Percentiles rank a stretch among this genome's conserved stretches.
These are phyloP conservation scores for Acanthurus tractus DNA, from an alignment of 2,797 vertebrate species.

Conservation along the genomic window DNA sequence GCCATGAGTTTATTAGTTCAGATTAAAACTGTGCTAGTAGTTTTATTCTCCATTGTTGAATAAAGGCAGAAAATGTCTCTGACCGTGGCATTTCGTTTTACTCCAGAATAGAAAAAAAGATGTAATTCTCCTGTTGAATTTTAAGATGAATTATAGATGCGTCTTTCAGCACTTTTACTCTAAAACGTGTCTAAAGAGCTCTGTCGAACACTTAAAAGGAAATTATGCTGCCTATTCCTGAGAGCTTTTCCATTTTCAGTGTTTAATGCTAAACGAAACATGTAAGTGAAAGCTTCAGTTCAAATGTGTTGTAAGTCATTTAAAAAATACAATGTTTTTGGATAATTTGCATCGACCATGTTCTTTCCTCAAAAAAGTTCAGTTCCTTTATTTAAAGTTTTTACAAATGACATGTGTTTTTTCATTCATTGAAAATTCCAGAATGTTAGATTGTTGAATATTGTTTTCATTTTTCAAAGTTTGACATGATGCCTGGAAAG, in stretches of 20 bases:
- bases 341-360: neutral
- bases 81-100: neutral
- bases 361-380: neutral
- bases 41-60: neutral
- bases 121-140: neutral
- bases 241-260: neutral
- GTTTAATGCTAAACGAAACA: neutral
- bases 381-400: neutral
- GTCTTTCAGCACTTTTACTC: neutral
- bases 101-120: neutral
- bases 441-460: neutral
- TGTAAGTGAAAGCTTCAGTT: neutral
- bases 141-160: slow-evolving; percentile 19
- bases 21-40: neutral
- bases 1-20: slow-evolving; percentile 9
- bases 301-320: neutral
- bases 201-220: neutral
- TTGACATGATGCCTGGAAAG: neutral
- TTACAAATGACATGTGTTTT: no score
- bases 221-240: neutral
- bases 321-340: neutral
- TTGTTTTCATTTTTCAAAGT: neutral
- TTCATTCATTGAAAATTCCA: neutral
- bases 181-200: slow-evolving; percentile 7
- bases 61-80: neutral